Evolutionary conservation across 2,888 invertebrate species (phyloP).

Genomic region (Caenorhabditis sulstoni): DNA sequence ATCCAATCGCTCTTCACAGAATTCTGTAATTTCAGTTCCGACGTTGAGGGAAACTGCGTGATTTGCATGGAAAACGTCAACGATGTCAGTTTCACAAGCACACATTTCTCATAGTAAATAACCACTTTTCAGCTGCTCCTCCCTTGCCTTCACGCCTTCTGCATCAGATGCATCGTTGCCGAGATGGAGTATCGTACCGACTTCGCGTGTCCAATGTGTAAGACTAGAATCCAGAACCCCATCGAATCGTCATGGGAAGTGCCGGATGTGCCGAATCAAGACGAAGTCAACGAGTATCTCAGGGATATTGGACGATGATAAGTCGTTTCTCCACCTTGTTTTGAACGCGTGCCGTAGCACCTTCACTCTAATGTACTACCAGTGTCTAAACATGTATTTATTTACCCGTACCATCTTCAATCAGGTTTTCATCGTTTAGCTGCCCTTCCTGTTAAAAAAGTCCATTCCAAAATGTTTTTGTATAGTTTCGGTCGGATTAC

Average conservation of each 20-base stretch:
- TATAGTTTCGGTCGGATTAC: too few species aligned
- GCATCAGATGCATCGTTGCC: slow-evolving; percentile 58
- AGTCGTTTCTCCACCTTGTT: not conserved
- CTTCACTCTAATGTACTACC: too few species aligned
- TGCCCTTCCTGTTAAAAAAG: too few species aligned
- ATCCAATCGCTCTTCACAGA: too few species aligned
- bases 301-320: slow-evolving; percentile 16
- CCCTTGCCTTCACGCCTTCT: slow-evolving; percentile 67
- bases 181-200: slow-evolving; percentile 60
- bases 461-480: too few species aligned
- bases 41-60: slow-evolving; percentile 63
- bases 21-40: slow-evolving; percentile 51
- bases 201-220: slow-evolving; percentile 66
- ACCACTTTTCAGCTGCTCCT: slow-evolving; percentile 57
- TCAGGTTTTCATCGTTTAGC: too few species aligned
- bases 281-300: slow-evolving; percentile 64
- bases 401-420: too few species aligned
- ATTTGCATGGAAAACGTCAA: slow-evolving; percentile 68
- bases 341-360: not conserved
- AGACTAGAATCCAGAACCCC: slow-evolving; percentile 52
- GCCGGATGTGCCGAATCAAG: slow-evolving; percentile 57
- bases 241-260: slow-evolving; percentile 67
- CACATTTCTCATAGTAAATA: too few species aligned
- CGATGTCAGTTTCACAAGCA: slow-evolving; percentile 50
- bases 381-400: too few species aligned